Conservation (phyloP, 2,113 vertebrate genomes). For the Triplophysa tibetana region DNA sequence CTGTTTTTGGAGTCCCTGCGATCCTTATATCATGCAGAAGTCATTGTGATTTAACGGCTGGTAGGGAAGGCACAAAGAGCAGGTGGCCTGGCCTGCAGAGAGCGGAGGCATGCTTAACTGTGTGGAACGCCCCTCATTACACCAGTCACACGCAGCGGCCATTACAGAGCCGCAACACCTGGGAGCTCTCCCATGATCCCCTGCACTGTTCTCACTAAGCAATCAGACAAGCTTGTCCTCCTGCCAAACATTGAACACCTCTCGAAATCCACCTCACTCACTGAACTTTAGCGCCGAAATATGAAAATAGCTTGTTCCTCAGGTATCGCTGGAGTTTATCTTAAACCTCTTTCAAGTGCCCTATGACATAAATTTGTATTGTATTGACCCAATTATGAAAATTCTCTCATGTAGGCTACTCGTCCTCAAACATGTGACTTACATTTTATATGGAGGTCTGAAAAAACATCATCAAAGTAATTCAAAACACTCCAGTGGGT, state of each 20-base stretch:
- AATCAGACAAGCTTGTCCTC: constrained; percentile 9
- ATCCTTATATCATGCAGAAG: constrained; percentile 24
- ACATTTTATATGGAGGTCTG: too few relatives aligned
- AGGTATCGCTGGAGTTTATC: too few relatives aligned
- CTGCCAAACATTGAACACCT: neutral
- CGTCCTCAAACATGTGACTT: too few relatives aligned
- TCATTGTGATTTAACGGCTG: constrained; percentile 50
- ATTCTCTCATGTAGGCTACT: too few relatives aligned
- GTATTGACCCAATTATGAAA: too few relatives aligned
- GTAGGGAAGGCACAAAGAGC: constrained; percentile 45
- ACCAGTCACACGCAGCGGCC: constrained; percentile 38
- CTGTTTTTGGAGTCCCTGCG: neutral
- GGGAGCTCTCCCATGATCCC: constrained; percentile 36
- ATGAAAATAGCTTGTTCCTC: neutral
- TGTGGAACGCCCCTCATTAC: constrained; percentile 58
- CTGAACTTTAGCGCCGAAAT: neutral
- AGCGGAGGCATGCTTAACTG: constrained; percentile 49
- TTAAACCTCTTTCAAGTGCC: neutral
- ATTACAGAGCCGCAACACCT: constrained; percentile 40
- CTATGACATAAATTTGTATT: neutral
- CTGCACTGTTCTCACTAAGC: constrained; percentile 26
- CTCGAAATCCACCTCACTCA: neutral
- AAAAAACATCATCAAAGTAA: too few relatives aligned
- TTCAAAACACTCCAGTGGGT: too few relatives aligned
- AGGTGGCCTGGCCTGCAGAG: constrained; percentile 43